Evolutionary conservation across 92 coral and sea anemone genomes (phyloP), one percentile per base, ranked within the genome.

Genomic region (Montipora capitata): DNA sequence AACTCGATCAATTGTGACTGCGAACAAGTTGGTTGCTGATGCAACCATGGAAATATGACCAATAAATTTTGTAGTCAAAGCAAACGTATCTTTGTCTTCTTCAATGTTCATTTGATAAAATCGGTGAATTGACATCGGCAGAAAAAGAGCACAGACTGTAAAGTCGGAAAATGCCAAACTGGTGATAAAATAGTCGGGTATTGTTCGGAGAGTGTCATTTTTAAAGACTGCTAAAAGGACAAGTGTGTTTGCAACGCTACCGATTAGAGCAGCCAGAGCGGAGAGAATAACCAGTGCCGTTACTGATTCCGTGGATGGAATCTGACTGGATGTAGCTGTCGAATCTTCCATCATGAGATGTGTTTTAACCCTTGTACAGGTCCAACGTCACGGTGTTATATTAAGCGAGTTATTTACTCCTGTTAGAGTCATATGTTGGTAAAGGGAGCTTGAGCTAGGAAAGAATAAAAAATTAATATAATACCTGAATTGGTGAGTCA

Each of bases 81-180:
- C 42, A 27, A 57, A 54, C 9, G 76, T 39, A 12, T 51, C 10
- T 4, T 56, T 71, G 39, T 82, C 71, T 10, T 58, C 68, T 66
- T 18, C 3, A 10, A 63, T 15, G 10, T 63, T 51, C 10, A 12
- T 66, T 40, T 82, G 49, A 18, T 79, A n/a, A 63, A 70, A 71
- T 61, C 64, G 75, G 45, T 78, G 76, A 35, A 86, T 85, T 11
- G 73, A 35, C 87, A 85, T 43, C 0, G 96, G 95, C 58, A 88
- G 72, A 68, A 85, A 79, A 3, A 73, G 45, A 16, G 68, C 74
- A 39, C 82, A 81, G 4, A 94, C 95, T 8, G 88, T 54, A 10
- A 94, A 41, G 57, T 94, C 97, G 1, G 97, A 91, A 10, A 70
- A 44, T 40, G 97, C 97, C 66, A 94, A 81, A 79, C 95, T 94